These are phyloP conservation scores for Fragum fragum DNA, from an alignment of 2,888 invertebrate species.

Conservation along the genomic window DNA sequence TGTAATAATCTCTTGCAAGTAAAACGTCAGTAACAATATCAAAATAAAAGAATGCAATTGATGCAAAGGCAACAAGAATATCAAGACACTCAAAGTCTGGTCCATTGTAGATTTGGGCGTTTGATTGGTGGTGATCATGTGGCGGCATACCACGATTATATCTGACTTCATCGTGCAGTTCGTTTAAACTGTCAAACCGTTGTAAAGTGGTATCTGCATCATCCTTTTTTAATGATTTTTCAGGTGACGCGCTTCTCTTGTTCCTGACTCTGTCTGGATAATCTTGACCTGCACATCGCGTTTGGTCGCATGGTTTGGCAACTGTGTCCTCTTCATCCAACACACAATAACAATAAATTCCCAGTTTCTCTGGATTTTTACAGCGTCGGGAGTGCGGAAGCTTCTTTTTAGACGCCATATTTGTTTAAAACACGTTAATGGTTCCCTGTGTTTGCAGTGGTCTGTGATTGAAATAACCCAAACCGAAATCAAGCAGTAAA, in stretches of 20 bases:
- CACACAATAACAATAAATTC: constrained; percentile 34
- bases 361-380: constrained; percentile 41
- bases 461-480: neutral
- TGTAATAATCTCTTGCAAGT: constrained; percentile 75
- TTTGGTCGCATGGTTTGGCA: neutral
- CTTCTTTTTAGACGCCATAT: constrained; percentile 67
- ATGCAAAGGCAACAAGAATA: constrained; percentile 70
- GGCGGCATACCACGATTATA: constrained; percentile 17
- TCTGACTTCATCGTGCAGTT: constrained; percentile 4
- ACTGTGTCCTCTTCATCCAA: constrained; percentile 33
- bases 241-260: neutral
- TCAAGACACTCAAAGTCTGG: constrained; percentile 71
- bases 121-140: neutral
- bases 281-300: constrained; percentile 24
- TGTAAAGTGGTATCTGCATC: neutral
- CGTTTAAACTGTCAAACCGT: constrained; percentile 15
- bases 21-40: constrained; percentile 78
- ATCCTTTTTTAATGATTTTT: neutral
- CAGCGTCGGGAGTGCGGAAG: constrained; percentile 56
- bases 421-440: constrained; percentile 10
- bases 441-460: neutral
- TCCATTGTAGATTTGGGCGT: constrained; percentile 26
- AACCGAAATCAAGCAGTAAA: neutral
- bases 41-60: constrained; percentile 76
- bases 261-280: constrained; percentile 35